phyloP scores from a whole-genome alignment of 2,113 vertebrate genomes.

The Myrmecobius fasciatus region DNA sequence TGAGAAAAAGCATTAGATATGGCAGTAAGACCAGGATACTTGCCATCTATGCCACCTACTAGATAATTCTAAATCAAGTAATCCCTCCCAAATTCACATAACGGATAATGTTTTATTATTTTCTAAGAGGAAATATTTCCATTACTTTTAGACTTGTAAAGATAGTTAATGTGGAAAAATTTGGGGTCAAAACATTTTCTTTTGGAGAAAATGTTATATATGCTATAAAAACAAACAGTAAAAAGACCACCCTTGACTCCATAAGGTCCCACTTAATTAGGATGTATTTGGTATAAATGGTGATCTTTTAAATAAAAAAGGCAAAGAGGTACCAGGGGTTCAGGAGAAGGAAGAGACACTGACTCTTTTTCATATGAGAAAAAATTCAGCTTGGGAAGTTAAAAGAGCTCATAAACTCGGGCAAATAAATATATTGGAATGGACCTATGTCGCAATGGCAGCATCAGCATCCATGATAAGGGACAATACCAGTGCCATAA shows the following conservation, averaged over 20 bases:
- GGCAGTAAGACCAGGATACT: slow-evolving; percentile 18
- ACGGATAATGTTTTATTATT: slow-evolving; percentile 1
- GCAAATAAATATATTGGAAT: not conserved
- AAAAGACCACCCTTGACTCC: not conserved
- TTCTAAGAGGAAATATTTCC: not conserved
- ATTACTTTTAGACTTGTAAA: slow-evolving; percentile 14
- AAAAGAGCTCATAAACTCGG: not conserved
- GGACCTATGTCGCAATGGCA: not conserved
- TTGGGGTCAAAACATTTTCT: slow-evolving; percentile 29
- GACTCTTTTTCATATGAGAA: not conserved
- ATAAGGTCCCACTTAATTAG: not conserved
- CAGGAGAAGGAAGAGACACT: not conserved
- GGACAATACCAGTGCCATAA: not conserved
- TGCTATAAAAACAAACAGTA: not conserved
- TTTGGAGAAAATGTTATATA: not conserved
- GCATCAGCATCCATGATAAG: not conserved
- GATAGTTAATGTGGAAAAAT: slow-evolving; percentile 25
- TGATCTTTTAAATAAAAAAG: not conserved
- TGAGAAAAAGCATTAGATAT: slow-evolving; percentile 19
- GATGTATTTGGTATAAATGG: not conserved
- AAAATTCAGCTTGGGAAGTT: not conserved
- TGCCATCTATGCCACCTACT: not conserved
- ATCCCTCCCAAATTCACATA: not conserved
- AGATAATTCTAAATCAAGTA: slow-evolving; percentile 34
- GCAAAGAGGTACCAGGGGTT: not conserved